Evolutionary conservation across 2,113 vertebrate species (phyloP), one percentile per base, ranked within the genome.

Genomic region (Hassar affinis): DNA sequence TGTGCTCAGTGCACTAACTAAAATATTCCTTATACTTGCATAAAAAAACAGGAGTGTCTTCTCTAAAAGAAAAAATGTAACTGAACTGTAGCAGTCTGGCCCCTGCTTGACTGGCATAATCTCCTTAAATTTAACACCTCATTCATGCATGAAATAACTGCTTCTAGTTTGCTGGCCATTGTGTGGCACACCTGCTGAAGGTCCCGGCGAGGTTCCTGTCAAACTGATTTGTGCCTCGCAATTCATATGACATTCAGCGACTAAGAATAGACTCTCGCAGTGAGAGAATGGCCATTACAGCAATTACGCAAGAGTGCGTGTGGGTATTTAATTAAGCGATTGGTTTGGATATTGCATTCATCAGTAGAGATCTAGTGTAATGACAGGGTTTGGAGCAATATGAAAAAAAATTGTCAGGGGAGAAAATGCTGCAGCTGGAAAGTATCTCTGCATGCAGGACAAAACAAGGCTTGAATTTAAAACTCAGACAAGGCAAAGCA

Each of bases 111-210:
- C 56, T 84, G 81, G 47, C 61, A 42, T 75, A 85, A 86, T 85
- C 69, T 75, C n/a, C 71, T 86, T 81, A 77, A 82, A 85, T 86
- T 83, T 80, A 84, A 81, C 83, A 75, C 71, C 33, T 78, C 71
- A 52, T 77, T 71, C 78, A 18, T 47, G 52, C 42, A n/a, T 78
- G 62, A 81, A 83, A 81, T 56, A 81, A 88, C 76, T 54, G 80
- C 69, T 78, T 56, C 80, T 78, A 76, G 82, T 83, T 77, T 75
- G 54, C 62, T 54, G 59, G 27, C 38, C 22, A 17, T 54, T 56
- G 80, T 59, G 33, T 15, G 6, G 35, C 15, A 30, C 86, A 88
- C 82, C 88, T 87, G 75, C 78, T 71, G n/a, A 71, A 74, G 61
- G 59, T 72, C 84, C 80, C 7, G 56, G 38, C 27, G 77, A 80